Base-by-base conservation (phyloP, 2,888 invertebrate species). In the Smittia sp. region DNA sequence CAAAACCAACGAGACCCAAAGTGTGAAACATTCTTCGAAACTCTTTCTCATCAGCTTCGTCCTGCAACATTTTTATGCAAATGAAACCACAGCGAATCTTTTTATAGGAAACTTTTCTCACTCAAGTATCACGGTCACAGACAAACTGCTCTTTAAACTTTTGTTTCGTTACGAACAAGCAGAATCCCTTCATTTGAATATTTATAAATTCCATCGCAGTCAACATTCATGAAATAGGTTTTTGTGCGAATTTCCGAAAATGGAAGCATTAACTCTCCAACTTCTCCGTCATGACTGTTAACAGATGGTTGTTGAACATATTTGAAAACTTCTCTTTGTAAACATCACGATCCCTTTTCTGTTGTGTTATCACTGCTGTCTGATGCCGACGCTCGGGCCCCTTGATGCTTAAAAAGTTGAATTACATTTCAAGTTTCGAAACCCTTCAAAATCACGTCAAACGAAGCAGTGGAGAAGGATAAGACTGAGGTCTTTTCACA, bases 171-270 rank as follows among this genome's bases (percentile, higher is more conserved):
- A 2, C 15, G 18, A 18, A 58, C 18, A 20, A 22, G 20, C 58
- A 46, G 1, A 58, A 58, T 58, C 58, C 58, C 22, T 58, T 58
- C 58, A 58, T 58, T 58, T 58, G 18, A 58, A 58, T 58, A 58
- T 58, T 58, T 58, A 58, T 58, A 22, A 20, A 22, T 58, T 18
- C 18, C 7, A 20, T 9, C 22, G 4, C 11, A 22, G 58, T 58
- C 20, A 9, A 58, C 20, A 58, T 22, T 58, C 7, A 9, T 58
- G 58, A 58, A 58, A 58, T 18, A 22, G 18, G 58, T 58, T 9
- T 46, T n/a, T 6, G 52, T 18, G 52, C 2, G 52, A 46, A 3
- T 13, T 22, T 18, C 22, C 22, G 18, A 22, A 58, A 9, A 20
- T 13, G 52, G 20, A 18, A 58, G 18, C 58, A 58, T 58, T 58